These are phyloP conservation scores for Sula dactylatra DNA, from an alignment of 2,113 vertebrate genomes.

Conservation along the genomic window DNA sequence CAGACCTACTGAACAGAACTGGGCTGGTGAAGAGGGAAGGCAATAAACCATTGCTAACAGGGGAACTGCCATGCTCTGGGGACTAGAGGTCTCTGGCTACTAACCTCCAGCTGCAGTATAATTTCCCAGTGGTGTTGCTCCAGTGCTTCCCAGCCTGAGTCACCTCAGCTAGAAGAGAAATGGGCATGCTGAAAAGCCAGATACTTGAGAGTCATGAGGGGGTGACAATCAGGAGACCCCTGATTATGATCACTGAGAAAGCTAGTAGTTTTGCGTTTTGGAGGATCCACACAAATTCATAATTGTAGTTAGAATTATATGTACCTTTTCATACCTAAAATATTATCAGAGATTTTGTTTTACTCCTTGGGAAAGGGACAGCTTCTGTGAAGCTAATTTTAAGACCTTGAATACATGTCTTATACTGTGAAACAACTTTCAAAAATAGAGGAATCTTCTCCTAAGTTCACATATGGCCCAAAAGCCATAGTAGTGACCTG, in stretches of 20 bases:
- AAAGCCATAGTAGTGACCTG: rapidly evolving
- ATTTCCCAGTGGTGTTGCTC: neutral
- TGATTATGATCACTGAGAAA: neutral
- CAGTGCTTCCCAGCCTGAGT: neutral
- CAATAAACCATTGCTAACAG: neutral
- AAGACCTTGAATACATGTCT: neutral
- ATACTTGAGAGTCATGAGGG: rapidly evolving
- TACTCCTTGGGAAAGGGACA: neutral
- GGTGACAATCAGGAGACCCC: neutral
- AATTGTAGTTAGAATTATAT: neutral
- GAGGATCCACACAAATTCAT: neutral
- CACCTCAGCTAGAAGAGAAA: neutral
- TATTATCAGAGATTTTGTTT: neutral
- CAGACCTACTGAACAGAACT: neutral
- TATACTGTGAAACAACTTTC: neutral
- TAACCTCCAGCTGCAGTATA: neutral
- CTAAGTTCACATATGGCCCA: neutral
- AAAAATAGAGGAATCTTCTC: neutral
- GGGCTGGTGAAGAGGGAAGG: neutral
- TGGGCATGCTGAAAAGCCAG: neutral
- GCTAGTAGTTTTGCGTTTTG: neutral
- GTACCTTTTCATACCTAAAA: neutral
- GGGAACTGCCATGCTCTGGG: neutral
- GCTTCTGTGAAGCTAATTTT: neutral
- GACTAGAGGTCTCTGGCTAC: neutral